A percentile compares a stretch with the other conserved stretches of the same genome.
phyloP scores from a whole-genome alignment of 2,888 invertebrate species.

The Allacma fusca region DNA sequence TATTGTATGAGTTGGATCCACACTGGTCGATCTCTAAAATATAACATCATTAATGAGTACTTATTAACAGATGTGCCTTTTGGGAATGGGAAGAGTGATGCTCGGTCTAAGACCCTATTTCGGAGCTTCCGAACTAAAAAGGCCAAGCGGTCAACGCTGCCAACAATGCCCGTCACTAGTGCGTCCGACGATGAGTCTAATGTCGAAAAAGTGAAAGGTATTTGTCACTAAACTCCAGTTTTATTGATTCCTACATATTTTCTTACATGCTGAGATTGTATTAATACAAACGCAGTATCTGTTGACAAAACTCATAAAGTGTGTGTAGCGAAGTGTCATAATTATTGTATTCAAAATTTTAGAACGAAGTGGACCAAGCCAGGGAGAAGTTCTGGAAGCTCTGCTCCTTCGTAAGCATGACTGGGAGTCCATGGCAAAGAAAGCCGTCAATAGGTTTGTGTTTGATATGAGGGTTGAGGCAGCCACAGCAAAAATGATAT shows the following conservation, averaged over 20 bases:
- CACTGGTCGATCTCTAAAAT: too few relatives aligned
- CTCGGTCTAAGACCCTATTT: slow-evolving; percentile 91
- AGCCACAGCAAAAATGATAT: neutral
- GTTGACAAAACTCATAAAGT: too few relatives aligned
- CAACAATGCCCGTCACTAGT: slow-evolving; percentile 65
- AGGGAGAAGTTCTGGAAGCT: slow-evolving; percentile 83
- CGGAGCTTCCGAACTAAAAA: slow-evolving; percentile 92
- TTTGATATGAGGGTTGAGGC: neutral
- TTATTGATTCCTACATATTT: too few relatives aligned
- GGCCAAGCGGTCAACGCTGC: slow-evolving; percentile 68
- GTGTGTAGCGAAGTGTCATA: too few relatives aligned
- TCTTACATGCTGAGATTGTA: too few relatives aligned
- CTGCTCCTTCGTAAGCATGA: slow-evolving; percentile 92
- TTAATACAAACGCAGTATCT: too few relatives aligned
- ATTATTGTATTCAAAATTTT: too few relatives aligned
- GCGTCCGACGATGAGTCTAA: slow-evolving; percentile 84
- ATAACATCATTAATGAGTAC: too few relatives aligned
- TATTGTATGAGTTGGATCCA: too few relatives aligned
- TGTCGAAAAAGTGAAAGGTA: slow-evolving; percentile 64
- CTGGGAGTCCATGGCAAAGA: slow-evolving; percentile 95
- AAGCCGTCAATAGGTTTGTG: slow-evolving; percentile 83
- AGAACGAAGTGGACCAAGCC: slow-evolving; percentile 77
- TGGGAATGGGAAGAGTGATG: slow-evolving; percentile 68
- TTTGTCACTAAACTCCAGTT: slow-evolving; percentile 45
- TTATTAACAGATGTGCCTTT: slow-evolving; percentile 38